Evolutionary conservation across 2,888 invertebrate genomes (phyloP), one percentile per base, ranked within the genome.

Genomic region (Ceratothoa steindachneri): DNA sequence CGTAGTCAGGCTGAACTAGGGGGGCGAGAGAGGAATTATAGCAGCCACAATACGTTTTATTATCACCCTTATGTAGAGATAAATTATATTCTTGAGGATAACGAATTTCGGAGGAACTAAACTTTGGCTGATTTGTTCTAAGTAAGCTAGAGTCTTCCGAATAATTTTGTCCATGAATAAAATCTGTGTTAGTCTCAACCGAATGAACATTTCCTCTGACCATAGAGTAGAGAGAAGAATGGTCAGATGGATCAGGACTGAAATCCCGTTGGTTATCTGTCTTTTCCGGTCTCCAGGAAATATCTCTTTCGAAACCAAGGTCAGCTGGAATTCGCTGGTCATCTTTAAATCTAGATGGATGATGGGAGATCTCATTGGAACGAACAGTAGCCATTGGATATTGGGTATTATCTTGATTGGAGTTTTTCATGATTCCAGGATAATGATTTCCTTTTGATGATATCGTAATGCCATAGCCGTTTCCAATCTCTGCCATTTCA

Each of bases 101-200:
- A 28, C 78, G 68, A 5, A 73, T 73, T 28, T 75, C 73, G 15
- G 75, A 66, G 12, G 71, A 66, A 19, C 70, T 73, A 55, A 70
- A 73, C 7, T 73, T 73, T 3, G 73, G n/a, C n/a, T n/a, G 69
- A 29, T 73, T 73, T 27, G 60, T 71, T n/a, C 30, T 52, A 19
- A 71, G 73, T 29, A 75, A 71, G 22, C 53, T 75, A 64, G 73
- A 78, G 9, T 78, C 78, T 67, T 78, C 78, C 3, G 78, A 73
- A 30, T 71, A 73, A 28, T 73, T 77, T 28, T 73, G 73, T 52
- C 73, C 77, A n/a, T 77, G 73, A 55, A 31, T 65, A 30, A 77
- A 67, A 22, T 73, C 70, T 12, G 67, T 30, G 15, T 60, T 64
- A 1, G 55, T 60, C 7, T 51, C 66, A 1, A 31, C n/a, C 22